A percentile compares a stretch with the other conserved stretches of the same genome.
These are phyloP conservation scores for Chrysomallon squamiferum DNA, from an alignment of 1,140 invertebrate species.

Conservation along the genomic window DNA sequence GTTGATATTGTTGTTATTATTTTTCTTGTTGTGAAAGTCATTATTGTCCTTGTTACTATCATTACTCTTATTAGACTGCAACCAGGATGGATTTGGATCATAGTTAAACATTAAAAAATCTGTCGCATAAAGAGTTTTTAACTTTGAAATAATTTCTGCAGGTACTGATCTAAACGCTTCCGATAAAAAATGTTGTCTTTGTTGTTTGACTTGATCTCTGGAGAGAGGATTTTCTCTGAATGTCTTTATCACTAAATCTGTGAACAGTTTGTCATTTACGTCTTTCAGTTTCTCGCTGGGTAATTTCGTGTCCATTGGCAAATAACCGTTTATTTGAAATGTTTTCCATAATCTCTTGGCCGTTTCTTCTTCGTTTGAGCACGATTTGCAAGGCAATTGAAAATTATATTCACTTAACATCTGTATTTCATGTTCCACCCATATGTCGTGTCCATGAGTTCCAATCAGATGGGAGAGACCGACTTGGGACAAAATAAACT, in stretches of 20 bases:
- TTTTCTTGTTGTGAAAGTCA: no score
- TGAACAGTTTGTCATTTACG: background rate
- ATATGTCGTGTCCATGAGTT: background rate
- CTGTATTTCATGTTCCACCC: conserved; percentile 12
- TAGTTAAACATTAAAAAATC: conserved; percentile 12
- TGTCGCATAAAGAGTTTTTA: background rate
- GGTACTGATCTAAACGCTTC: conserved; percentile 4
- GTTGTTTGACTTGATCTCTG: background rate
- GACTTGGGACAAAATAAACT: conserved; percentile 3
- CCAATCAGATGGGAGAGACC: conserved; percentile 1
- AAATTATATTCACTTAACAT: no score
- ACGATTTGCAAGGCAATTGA: conserved; percentile 9
- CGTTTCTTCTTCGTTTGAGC: conserved; percentile 13
- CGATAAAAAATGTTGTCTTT: background rate
- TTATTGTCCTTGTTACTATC: no score
- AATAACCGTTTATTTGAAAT: conserved; percentile 28
- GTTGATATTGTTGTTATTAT: no score
- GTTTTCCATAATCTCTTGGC: conserved; percentile 18
- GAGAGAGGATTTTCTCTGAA: background rate
- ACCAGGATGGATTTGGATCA: conserved; percentile 2
- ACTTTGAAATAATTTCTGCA: background rate
- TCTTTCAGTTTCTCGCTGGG: background rate
- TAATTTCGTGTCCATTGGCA: conserved; percentile 9
- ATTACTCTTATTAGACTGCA: no score
- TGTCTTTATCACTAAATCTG: background rate